A percentile compares a stretch with the other conserved stretches of the same genome.
These are phyloP conservation scores for Ceyx margarethae DNA, from an alignment of 2,113 vertebrate genomes.

Conservation along the genomic window DNA sequence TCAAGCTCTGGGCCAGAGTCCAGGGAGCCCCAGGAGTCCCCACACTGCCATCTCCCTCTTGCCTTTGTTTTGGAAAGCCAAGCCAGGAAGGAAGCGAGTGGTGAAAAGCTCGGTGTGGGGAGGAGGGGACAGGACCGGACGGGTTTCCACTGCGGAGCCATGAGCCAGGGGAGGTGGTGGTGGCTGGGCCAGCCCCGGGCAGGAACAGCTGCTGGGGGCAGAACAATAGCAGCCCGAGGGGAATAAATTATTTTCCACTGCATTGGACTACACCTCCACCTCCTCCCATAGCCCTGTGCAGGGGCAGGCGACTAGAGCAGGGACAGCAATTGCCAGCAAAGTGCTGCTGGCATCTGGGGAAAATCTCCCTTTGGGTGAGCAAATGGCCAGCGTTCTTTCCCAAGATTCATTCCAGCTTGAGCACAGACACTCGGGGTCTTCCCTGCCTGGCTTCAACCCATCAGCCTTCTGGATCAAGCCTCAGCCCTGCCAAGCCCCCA, in stretches of 20 bases:
- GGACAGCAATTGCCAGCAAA: no score
- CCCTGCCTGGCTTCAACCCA: no score
- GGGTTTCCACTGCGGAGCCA: conserved; percentile 2
- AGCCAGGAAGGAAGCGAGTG: conserved; percentile 55
- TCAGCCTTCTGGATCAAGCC: no score
- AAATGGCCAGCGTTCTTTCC: no score
- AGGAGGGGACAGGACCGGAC: neutral
- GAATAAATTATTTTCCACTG: conserved; percentile 22
- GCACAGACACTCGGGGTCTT: no score
- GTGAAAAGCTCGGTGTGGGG: neutral
- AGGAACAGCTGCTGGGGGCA: conserved; percentile 33
- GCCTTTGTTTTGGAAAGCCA: conserved; percentile 63
- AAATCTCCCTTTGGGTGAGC: no score
- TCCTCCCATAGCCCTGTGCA: neutral
- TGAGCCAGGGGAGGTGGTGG: neutral
- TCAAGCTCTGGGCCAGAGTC: neutral
- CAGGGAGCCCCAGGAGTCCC: conserved; percentile 37
- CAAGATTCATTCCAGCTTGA: no score
- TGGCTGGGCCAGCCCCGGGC: neutral
- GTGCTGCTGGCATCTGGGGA: no score
- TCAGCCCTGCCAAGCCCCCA: no score
- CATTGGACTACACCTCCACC: neutral
- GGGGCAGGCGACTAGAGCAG: neutral
- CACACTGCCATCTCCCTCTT: neutral
- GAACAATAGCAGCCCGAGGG: conserved; percentile 9